Evolutionary conservation across 2,888 invertebrate species (phyloP).

Genomic region (Rhingia campestris): DNA sequence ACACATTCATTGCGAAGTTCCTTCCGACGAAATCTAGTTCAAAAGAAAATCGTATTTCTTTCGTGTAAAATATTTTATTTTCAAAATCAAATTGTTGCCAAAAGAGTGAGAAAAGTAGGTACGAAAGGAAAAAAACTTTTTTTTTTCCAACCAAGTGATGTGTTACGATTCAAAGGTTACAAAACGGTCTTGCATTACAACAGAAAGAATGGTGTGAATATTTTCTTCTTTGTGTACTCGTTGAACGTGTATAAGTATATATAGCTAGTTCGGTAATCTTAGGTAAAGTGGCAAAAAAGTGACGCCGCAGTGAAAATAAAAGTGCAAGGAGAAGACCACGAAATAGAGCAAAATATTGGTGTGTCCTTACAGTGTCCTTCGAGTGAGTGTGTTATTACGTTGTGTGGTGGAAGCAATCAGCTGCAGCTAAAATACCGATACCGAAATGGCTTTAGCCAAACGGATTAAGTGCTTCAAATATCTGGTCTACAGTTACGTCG

Average conservation of each 20-base stretch:
- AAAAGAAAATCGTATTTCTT: background rate
- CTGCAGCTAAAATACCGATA: constrained; percentile 10
- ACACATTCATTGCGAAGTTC: constrained; percentile 40
- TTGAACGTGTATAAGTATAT: constrained; percentile 43
- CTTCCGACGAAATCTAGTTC: constrained; percentile 23
- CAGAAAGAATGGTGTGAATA: constrained; percentile 67
- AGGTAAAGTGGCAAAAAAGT: constrained; percentile 33
- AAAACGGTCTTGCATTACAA: constrained; percentile 67
- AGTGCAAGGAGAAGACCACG: constrained; percentile 41
- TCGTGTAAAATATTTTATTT: constrained; percentile 11
- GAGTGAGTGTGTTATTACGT: constrained; percentile 44
- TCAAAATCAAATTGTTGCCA: constrained; percentile 13
- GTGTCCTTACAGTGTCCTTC: constrained; percentile 69
- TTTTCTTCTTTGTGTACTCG: constrained; percentile 21
- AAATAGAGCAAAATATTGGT: constrained; percentile 50
- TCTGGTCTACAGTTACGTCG: constrained; percentile 82
- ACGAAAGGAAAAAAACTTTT: constrained; percentile 5
- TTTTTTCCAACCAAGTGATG: constrained; percentile 38
- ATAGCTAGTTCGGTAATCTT: constrained; percentile 31
- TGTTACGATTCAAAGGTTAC: constrained; percentile 56
- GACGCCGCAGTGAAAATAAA: constrained; percentile 65
- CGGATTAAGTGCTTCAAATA: constrained; percentile 83
- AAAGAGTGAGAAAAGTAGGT: constrained; percentile 3
- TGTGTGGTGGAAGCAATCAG: constrained; percentile 25
- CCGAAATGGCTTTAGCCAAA: constrained; percentile 81